A percentile compares a stretch with the other conserved stretches of the same genome.
phyloP scores from a whole-genome alignment of 2,113 vertebrate genomes.

The Datnioides undecimradiatus region DNA sequence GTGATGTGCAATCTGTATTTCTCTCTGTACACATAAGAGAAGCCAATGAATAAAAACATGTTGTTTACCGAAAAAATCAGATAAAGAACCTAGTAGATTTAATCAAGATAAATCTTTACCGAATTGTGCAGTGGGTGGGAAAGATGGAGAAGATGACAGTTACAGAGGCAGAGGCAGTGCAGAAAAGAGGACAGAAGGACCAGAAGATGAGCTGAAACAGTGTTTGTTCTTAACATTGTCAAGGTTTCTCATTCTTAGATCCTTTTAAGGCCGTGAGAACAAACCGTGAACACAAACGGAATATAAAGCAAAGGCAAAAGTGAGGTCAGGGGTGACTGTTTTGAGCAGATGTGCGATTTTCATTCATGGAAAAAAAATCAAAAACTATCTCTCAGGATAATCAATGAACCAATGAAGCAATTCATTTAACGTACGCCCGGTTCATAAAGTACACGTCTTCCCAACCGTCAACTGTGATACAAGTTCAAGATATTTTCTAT shows the following conservation, averaged over 20 bases:
- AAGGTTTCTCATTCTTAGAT: neutral
- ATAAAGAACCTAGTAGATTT: slow-evolving; percentile 63
- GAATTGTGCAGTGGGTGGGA: slow-evolving; percentile 16
- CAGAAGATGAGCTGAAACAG: neutral
- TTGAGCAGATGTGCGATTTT: too few relatives aligned
- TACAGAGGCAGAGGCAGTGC: slow-evolving; percentile 14
- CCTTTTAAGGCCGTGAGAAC: neutral
- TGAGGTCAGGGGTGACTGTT: neutral
- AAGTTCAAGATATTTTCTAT: neutral
- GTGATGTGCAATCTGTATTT: slow-evolving; percentile 38
- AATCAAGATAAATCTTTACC: slow-evolving; percentile 67
- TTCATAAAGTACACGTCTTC: too few relatives aligned
- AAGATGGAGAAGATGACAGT: slow-evolving; percentile 19
- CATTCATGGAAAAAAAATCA: too few relatives aligned
- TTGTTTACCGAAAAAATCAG: slow-evolving; percentile 56
- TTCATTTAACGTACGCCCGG: too few relatives aligned
- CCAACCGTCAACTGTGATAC: too few relatives aligned
- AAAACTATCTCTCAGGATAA: too few relatives aligned
- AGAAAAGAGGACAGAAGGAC: neutral
- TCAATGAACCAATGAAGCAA: too few relatives aligned
- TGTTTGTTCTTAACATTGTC: neutral
- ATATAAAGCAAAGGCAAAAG: neutral
- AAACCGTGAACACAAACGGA: neutral
- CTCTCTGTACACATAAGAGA: slow-evolving; percentile 8
- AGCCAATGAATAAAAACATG: slow-evolving; percentile 45